Percentiles rank a stretch among this genome's conserved stretches.
Conservation (phyloP, 2,113 vertebrate genomes). For the Nannobrachium achirus region DNA sequence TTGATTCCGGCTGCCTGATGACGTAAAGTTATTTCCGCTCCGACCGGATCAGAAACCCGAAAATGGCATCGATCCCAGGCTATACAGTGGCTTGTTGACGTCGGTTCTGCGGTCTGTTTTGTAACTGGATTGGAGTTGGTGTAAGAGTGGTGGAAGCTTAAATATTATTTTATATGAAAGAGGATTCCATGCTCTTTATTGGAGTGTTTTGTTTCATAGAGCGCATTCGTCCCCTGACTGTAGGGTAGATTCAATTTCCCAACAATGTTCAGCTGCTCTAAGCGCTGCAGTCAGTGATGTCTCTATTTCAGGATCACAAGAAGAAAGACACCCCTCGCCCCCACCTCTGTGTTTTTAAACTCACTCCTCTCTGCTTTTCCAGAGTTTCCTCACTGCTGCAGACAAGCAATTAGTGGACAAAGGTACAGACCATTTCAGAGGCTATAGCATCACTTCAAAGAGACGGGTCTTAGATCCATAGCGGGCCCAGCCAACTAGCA, state of each 20-base stretch:
- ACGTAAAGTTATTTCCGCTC: too few relatives aligned
- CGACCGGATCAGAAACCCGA: too few relatives aligned
- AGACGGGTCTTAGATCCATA: conserved; percentile 58
- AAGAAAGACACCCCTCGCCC: conserved; percentile 9
- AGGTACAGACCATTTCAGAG: conserved; percentile 69
- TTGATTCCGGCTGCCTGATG: too few relatives aligned
- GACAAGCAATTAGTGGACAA: conserved; percentile 75
- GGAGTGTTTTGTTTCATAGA: too few relatives aligned
- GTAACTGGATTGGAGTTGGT: too few relatives aligned
- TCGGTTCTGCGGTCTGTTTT: too few relatives aligned
- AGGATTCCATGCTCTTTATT: too few relatives aligned
- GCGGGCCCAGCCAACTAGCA: conserved; percentile 40
- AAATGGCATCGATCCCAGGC: too few relatives aligned
- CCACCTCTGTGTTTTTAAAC: conserved; percentile 27
- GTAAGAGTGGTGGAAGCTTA: too few relatives aligned
- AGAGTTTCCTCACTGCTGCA: conserved; percentile 36
- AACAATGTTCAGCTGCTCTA: background rate
- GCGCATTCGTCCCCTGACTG: too few relatives aligned
- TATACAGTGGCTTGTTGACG: too few relatives aligned
- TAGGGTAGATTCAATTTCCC: background rate
- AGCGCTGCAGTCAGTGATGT: conserved; percentile 15
- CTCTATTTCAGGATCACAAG: conserved; percentile 40
- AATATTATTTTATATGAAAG: too few relatives aligned
- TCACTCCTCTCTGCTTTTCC: conserved; percentile 39
- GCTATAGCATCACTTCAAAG: conserved; percentile 63